A percentile compares a stretch with the other conserved stretches of the same genome.
Conservation (phyloP, 1,140 invertebrate species). For the Saccostrea echinata region DNA sequence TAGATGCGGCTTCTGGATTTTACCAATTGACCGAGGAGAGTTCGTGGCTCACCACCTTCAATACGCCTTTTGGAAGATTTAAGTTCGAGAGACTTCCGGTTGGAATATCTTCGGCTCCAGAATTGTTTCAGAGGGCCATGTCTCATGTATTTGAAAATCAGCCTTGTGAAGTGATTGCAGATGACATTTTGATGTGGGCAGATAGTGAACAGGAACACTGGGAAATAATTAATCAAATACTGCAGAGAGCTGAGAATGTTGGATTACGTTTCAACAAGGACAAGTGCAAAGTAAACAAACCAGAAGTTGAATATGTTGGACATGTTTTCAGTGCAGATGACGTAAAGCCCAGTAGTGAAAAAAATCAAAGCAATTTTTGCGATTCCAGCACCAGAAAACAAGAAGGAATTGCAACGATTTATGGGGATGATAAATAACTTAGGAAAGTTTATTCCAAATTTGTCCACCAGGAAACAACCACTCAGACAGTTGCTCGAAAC, state of each 20-base stretch:
- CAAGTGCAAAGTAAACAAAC: constrained; percentile 53
- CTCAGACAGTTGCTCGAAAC: constrained; percentile 52
- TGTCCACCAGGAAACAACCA: constrained; percentile 47
- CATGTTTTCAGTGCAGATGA: constrained; percentile 73
- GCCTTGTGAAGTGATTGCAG: constrained; percentile 50
- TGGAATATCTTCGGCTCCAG: background rate
- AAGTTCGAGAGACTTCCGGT: background rate
- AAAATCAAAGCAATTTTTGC: constrained; percentile 72
- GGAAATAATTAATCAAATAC: constrained; percentile 40
- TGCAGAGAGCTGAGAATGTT: constrained; percentile 49
- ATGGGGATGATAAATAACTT: constrained; percentile 59
- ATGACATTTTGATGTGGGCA: constrained; percentile 77
- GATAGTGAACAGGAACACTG: constrained; percentile 47
- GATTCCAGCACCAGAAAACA: constrained; percentile 57
- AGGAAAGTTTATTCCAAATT: constrained; percentile 52
- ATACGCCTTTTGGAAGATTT: background rate
- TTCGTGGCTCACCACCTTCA: background rate
- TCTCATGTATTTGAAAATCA: background rate
- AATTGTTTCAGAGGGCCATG: constrained; percentile 1
- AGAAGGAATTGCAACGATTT: constrained; percentile 52
- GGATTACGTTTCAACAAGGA: constrained; percentile 53
- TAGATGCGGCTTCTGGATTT: no score
- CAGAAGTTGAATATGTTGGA: constrained; percentile 76
- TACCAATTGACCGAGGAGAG: no score
- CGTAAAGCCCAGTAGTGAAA: constrained; percentile 73